Percentiles rank a stretch among this genome's conserved stretches.
Evolutionary conservation across 2,888 invertebrate genomes (phyloP).

Genomic region (Strigamia crassipes): DNA sequence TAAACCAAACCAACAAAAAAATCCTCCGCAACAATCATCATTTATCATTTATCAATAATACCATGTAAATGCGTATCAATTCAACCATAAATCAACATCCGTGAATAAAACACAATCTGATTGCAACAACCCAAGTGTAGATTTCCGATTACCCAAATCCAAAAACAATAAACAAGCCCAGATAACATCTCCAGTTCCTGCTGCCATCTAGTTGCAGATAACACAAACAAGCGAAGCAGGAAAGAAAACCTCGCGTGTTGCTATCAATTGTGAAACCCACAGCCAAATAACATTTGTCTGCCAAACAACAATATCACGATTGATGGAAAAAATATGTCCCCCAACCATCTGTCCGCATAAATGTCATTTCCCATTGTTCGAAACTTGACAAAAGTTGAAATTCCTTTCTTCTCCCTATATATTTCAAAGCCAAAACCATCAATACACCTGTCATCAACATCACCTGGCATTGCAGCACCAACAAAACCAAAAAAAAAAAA

Average conservation of each 20-base stretch:
- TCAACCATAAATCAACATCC: neutral
- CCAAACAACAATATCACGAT: too few species aligned
- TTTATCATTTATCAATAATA: neutral
- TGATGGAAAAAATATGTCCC: neutral
- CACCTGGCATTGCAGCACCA: neutral
- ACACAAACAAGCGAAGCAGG: neutral
- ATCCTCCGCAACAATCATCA: neutral
- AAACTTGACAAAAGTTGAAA: neutral
- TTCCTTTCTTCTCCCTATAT: neutral
- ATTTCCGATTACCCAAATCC: neutral
- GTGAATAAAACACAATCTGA: neutral
- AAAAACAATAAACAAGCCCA: neutral
- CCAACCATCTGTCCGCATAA: neutral
- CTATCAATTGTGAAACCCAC: too few species aligned
- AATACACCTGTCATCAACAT: neutral
- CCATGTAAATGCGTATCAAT: neutral
- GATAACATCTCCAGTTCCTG: neutral
- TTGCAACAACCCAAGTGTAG: neutral
- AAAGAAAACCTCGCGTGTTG: neutral
- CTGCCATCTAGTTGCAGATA: slow-evolving; percentile 18
- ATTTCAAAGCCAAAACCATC: neutral
- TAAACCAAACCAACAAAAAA: neutral
- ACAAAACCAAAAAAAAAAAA: too few species aligned
- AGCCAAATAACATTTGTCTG: too few species aligned
- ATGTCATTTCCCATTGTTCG: neutral